Evolutionary conservation across 2,888 invertebrate species (phyloP).

Genomic region (Cheilosia pagana): DNA sequence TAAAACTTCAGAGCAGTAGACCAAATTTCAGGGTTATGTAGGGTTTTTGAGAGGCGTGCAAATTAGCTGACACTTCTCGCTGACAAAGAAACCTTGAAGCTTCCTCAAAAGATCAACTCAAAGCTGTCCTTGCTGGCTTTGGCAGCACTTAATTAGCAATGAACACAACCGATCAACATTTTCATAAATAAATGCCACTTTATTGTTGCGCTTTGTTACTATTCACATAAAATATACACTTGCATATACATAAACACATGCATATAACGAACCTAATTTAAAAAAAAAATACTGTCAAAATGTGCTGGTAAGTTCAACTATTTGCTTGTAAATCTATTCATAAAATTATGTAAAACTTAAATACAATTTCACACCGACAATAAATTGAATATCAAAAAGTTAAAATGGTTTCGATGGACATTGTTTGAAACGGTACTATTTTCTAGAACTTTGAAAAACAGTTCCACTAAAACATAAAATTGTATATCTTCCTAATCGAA

Average conservation of each 20-base stretch:
- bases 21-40: too few relatives aligned
- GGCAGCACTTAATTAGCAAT: not conserved
- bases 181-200: slow-evolving; percentile 50
- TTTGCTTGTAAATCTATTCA: slow-evolving; percentile 7
- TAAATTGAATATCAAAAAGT: not conserved
- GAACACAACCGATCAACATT: not conserved
- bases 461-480: not conserved
- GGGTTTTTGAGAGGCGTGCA: too few relatives aligned
- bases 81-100: too few relatives aligned
- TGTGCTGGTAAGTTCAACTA: slow-evolving; percentile 38
- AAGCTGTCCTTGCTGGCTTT: not conserved
- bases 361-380: slow-evolving; percentile 22
- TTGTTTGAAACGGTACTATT: not conserved
- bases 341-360: slow-evolving; percentile 12
- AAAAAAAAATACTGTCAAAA: slow-evolving; percentile 47
- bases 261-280: slow-evolving; percentile 10
- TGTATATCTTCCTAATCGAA: not conserved
- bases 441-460: not conserved
- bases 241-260: slow-evolving; percentile 30
- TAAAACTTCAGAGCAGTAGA: too few relatives aligned
- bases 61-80: too few relatives aligned
- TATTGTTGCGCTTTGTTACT: slow-evolving; percentile 29
- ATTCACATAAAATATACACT: slow-evolving; percentile 17
- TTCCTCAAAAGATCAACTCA: too few relatives aligned
- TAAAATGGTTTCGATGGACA: slow-evolving; percentile 21